Base-by-base conservation (phyloP, 1,140 invertebrate genomes). In the Leptinotarsa texana region DNA sequence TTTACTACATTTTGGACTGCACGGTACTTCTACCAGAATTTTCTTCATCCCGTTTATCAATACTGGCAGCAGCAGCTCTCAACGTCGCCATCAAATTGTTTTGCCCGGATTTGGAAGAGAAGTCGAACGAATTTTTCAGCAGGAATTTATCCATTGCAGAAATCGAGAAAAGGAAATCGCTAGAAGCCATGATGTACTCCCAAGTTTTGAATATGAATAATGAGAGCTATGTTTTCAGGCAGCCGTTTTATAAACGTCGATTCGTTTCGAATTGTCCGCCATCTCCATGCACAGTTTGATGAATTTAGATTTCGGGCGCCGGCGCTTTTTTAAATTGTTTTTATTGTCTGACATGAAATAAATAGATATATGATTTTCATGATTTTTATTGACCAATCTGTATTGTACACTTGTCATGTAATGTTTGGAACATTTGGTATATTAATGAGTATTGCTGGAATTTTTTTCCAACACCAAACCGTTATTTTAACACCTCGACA, bases 1-100 rank as follows among this genome's bases (percentile, higher is more conserved):
- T 69, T 17, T 69, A 47, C n/a, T 69, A 69, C 33, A 51, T 69
- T 15, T 49, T 69, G 21, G 68, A 69, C 48, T 69, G 33, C n/a
- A n/a, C 17, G 8, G 17, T 42, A 13, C 48, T 69, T 11, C 13
- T 49, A 47, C 68, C 68, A 18, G 33, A 51, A 69, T 69, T 49
- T 69, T 69, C 68, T 42, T 69, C 68, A 33, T 18, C 48, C 17
- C n/a, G 68, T n/a, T 8, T 51, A n/a, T 49, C 68, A 21, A 17
- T 48, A 18, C 22, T 51, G 42, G 48, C 42, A 8, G 68, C 68
- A 13, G 68, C 68, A 69, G n/a, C 33, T 18, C 17, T 69, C 17
- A 69, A 69, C n/a, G 33, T 48, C 13, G 48, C 42, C 3, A 21
- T 69, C 0, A 69, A 21, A 47, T 48, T 48, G 11, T 69, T 18